phyloP scores from a whole-genome alignment of 2,888 invertebrate species.

The Nephrotoma guestfalica region DNA sequence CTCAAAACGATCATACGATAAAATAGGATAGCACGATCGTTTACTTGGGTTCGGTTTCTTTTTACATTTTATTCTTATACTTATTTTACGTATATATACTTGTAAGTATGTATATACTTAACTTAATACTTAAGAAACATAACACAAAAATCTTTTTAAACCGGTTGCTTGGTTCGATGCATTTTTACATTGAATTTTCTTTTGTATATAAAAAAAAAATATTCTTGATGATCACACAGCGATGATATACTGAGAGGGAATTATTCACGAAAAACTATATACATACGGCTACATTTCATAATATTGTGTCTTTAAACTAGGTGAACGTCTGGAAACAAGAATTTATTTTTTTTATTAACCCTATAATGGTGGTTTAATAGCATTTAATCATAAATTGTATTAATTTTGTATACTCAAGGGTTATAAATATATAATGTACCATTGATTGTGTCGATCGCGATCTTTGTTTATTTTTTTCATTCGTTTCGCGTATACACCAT shows the following conservation, averaged over 20 bases:
- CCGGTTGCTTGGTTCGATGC: slow-evolving; percentile 4
- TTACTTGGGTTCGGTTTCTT: neutral
- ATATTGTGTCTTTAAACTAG: neutral
- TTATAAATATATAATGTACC: neutral
- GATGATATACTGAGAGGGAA: neutral
- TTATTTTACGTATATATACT: neutral
- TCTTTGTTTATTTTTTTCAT: neutral
- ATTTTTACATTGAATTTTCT: slow-evolving; percentile 1
- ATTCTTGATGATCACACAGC: neutral
- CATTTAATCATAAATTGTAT: neutral
- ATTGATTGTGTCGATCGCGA: neutral
- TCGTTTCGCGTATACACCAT: neutral
- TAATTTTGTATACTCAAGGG: neutral
- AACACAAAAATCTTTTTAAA: neutral
- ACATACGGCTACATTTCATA: neutral
- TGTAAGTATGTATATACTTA: neutral
- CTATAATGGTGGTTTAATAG: neutral
- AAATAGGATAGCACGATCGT: neutral
- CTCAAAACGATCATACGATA: neutral
- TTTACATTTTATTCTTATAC: neutral
- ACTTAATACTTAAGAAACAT: neutral
- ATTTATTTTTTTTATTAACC: neutral
- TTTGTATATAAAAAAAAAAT: neutral
- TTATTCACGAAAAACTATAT: neutral
- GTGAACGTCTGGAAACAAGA: neutral